Conservation (phyloP, 2,888 invertebrate genomes). For the Spialia ferax region DNA sequence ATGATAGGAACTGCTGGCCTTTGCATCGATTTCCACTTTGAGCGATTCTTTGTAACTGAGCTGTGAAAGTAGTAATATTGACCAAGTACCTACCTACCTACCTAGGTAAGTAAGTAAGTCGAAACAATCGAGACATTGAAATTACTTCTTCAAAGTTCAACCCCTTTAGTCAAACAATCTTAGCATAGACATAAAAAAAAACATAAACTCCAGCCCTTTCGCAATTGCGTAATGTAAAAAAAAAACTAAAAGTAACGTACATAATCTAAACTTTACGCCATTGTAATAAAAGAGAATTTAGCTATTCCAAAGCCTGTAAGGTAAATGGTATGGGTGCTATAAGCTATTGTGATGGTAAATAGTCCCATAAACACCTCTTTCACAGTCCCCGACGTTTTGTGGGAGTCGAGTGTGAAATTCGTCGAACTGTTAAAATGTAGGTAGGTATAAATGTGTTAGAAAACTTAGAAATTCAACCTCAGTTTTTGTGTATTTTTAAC, state of each 20-base stretch:
- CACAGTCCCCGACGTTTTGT: constrained; percentile 27
- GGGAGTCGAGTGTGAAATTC: constrained; percentile 29
- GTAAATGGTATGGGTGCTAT: background rate
- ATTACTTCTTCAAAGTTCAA: too few species aligned
- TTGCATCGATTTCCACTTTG: too few species aligned
- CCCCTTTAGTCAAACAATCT: background rate
- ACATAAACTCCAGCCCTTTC: constrained; percentile 12
- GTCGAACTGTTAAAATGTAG: constrained; percentile 25
- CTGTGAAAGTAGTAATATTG: too few species aligned
- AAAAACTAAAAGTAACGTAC: too few species aligned
- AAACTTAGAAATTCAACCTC: constrained; percentile 22
- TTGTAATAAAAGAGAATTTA: constrained; percentile 15
- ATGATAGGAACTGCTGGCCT: too few species aligned
- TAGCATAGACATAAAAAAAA: background rate
- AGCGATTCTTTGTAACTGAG: too few species aligned
- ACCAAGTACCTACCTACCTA: too few species aligned
- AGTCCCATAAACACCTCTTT: constrained; percentile 40
- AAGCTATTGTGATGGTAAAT: constrained; percentile 40
- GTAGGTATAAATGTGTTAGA: constrained; percentile 35
- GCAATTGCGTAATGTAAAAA: constrained; percentile 9
- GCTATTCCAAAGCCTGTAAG: background rate
- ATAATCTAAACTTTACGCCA: background rate
- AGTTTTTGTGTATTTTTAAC: background rate
- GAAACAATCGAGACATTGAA: too few species aligned
- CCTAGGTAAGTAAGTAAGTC: too few species aligned